Base-by-base conservation (phyloP, 2,113 vertebrate species). In the Silurus glanis region DNA sequence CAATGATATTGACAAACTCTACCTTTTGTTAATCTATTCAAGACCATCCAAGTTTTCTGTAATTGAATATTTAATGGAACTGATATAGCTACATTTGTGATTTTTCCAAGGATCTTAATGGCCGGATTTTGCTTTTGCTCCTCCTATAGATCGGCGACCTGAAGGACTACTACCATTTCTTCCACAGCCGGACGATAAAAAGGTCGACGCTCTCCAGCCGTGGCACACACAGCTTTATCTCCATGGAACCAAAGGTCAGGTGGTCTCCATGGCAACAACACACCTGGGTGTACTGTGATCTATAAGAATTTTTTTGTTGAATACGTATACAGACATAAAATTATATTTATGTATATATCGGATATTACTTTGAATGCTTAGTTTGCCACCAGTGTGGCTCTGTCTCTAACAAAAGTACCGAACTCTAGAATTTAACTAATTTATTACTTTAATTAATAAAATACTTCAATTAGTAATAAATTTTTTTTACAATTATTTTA, bases 181-280 rank as follows among this genome's bases (percentile, higher is more conserved):
- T 97, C 94, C 98, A 99, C 88, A 99, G 98, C 93, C 96, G 97
- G 92, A 98, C 97, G 90, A 98, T 99, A 95, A 99, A 99, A 95
- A 97, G 98, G 91, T 99, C 98, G 76, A 95, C 97, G 91, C 93
- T 99, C 64, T 97, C 96, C 81, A 99, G 97, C 88, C 96, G 95
- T 92, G 98, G 97, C 92, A 96, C 94, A 78, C 98, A 99, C 94
- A 99, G 96, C 95, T 99, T 99, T 95, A 99, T 99, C 94, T 97
- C 97, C 91, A 98, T 99, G 97, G 98, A 99, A 94, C 97, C 98
- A 91, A 98, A 99, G 97, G 98, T 99, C 96, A 97, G 96, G 90
- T 90, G 89, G 92, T 92, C 92, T 58, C 89, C 85, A 59, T 37
- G 88, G 84, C 80, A 74, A 83, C 89, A 53, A 62, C 72, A 83